These are phyloP conservation scores for Nomia melanderi DNA, from an alignment of 1,140 invertebrate genomes.

Conservation along the genomic window DNA sequence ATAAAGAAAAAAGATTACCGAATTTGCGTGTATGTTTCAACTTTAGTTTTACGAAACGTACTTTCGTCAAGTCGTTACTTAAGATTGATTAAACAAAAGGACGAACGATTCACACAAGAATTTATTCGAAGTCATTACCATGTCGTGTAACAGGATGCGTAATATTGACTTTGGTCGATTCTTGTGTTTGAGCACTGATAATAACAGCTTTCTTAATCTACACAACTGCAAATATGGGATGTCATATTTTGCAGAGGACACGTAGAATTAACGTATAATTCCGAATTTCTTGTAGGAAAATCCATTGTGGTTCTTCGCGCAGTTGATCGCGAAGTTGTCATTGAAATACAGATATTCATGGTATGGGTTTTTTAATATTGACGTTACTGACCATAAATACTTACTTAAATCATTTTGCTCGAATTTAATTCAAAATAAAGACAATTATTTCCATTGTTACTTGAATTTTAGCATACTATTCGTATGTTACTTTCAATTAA, in stretches of 20 bases:
- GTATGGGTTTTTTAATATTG: too few relatives aligned
- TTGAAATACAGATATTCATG: background rate
- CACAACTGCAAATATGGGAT: background rate
- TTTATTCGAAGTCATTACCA: background rate
- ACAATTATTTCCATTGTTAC: too few relatives aligned
- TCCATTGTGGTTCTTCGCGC: background rate
- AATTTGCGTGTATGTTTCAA: background rate
- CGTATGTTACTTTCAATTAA: background rate
- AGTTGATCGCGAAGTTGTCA: background rate
- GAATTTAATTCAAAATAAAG: too few relatives aligned
- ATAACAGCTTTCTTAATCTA: slow-evolving; percentile 22
- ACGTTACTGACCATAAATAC: too few relatives aligned
- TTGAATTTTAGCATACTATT: background rate
- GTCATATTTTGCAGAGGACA: background rate
- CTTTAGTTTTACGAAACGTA: background rate
- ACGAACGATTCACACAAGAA: slow-evolving; percentile 17
- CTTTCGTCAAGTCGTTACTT: background rate
- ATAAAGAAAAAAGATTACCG: background rate
- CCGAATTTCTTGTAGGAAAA: background rate
- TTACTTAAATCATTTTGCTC: background rate
- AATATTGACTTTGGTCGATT: slow-evolving; percentile 37
- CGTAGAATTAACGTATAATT: background rate
- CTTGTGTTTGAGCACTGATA: slow-evolving; percentile 26
- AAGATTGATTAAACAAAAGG: slow-evolving; percentile 27
- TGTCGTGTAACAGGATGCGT: background rate